Base-by-base conservation (phyloP, 2,888 invertebrate genomes). In the Ormyrus rosae region DNA sequence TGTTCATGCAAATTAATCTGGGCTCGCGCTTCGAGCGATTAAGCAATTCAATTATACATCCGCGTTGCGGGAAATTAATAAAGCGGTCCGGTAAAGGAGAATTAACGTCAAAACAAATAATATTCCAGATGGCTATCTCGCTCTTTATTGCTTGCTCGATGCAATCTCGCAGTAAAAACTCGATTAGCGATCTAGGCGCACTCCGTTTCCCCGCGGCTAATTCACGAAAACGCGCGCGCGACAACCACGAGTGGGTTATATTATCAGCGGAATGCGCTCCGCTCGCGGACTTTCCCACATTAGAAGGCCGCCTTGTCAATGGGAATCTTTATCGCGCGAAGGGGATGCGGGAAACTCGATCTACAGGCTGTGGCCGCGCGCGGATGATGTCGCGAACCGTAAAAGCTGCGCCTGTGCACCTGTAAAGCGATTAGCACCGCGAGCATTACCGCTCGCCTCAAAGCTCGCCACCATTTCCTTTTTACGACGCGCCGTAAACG, bases 401-500 rank as follows among this genome's bases (percentile, higher is more conserved):
- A 61, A 61, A 61, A 34, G 34, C 51, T 11, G 50, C 50, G 63
- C 53, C 53, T 56, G 19, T 19, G 60, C 50, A 46, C 55, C 53
- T 9, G 69, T 76, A 69, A 76, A 76, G 56, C 67, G 67, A 76
- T 76, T 76, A 69, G 69, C 69, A 63, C 75, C 45, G 11, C 1
- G 55, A 34, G 34, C 6, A 13, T 63, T 46, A 61, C 4, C 45
- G 51, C 34, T 19, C 71, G 53, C 34, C 63, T 72, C 46, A 11
- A 61, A 63, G 45, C 53, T 61, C 46, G n/a, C 51, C 61, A n/a
- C 9, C 46, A 45, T 19, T 68, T 46, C 50, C 5, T 19, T 13
- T 63, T 69, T 69, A 76, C 69, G 63, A 69, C 48, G 6, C 48
- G 45, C 60, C 2, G 69, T 76, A 76, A 76, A 69, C 11, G 19